These are phyloP conservation scores for Chloromyia formosa DNA, from an alignment of 2,888 invertebrate genomes.

Conservation along the genomic window DNA sequence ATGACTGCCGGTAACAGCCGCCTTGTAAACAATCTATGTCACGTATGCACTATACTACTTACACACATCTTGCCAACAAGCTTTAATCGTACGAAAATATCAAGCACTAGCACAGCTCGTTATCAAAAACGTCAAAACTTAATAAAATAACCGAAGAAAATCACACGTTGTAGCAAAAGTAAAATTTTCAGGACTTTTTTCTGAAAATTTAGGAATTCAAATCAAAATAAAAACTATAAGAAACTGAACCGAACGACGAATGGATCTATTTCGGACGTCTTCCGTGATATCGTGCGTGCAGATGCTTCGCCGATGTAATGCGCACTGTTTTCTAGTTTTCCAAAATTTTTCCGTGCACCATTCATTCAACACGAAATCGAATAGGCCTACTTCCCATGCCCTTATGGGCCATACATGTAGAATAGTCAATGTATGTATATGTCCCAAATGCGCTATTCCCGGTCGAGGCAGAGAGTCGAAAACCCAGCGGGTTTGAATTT, in stretches of 20 bases:
- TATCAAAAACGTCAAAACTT: too few relatives aligned
- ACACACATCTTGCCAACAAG: conserved; percentile 18
- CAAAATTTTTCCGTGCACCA: conserved; percentile 47
- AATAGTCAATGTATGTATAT: conserved; percentile 1
- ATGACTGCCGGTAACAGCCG: not conserved
- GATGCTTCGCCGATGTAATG: conserved; percentile 47
- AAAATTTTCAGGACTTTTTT: not conserved
- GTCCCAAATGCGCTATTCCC: not conserved
- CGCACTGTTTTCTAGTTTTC: conserved; percentile 46
- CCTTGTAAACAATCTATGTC: not conserved
- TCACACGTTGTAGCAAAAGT: too few relatives aligned
- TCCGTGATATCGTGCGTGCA: conserved; percentile 21
- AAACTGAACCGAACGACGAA: not conserved
- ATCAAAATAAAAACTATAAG: not conserved
- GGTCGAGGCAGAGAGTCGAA: conserved; percentile 10
- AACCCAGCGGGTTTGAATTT: conserved; percentile 25
- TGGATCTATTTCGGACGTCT: not conserved
- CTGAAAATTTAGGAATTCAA: not conserved
- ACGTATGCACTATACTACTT: conserved; percentile 2
- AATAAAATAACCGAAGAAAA: not conserved
- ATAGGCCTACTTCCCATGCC: conserved; percentile 46
- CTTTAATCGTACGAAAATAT: not conserved
- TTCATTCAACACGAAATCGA: not conserved
- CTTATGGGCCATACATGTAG: not conserved
- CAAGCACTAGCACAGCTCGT: not conserved